Evolutionary conservation across 2,113 vertebrate species (phyloP).

Genomic region (Rynchops niger): DNA sequence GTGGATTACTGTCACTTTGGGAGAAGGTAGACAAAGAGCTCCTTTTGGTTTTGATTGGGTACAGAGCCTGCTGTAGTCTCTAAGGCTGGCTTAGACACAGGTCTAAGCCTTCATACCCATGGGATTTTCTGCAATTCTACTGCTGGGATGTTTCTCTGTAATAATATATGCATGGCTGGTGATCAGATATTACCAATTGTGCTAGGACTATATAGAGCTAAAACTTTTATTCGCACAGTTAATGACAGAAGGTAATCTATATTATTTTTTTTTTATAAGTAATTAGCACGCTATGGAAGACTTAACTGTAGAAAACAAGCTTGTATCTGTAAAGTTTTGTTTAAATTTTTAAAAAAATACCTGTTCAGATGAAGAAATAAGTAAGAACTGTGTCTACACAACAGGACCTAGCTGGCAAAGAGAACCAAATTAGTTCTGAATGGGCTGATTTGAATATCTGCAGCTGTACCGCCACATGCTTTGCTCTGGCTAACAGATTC

Average conservation of each 20-base stretch:
- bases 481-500: not conserved
- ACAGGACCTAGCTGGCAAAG: not conserved
- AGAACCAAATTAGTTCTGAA: not conserved
- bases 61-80: not conserved
- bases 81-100: not conserved
- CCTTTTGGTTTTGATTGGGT: not conserved
- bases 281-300: not conserved
- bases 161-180: not conserved
- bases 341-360: not conserved
- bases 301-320: not conserved
- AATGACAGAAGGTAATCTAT: not conserved
- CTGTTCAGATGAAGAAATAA: not conserved
- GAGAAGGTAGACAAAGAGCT: not conserved
- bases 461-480: not conserved
- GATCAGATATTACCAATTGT: not conserved
- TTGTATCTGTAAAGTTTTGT: not conserved
- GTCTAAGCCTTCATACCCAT: not conserved
- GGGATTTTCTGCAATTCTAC: not conserved
- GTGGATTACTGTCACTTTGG: not conserved
- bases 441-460: not conserved
- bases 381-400: not conserved
- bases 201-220: not conserved
- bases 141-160: not conserved
- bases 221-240: not conserved
- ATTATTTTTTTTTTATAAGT: not conserved